Percentiles rank a stretch among this genome's conserved stretches.
phyloP scores from a whole-genome alignment of 1,140 invertebrate genomes.

The Vanessa tameamea region DNA sequence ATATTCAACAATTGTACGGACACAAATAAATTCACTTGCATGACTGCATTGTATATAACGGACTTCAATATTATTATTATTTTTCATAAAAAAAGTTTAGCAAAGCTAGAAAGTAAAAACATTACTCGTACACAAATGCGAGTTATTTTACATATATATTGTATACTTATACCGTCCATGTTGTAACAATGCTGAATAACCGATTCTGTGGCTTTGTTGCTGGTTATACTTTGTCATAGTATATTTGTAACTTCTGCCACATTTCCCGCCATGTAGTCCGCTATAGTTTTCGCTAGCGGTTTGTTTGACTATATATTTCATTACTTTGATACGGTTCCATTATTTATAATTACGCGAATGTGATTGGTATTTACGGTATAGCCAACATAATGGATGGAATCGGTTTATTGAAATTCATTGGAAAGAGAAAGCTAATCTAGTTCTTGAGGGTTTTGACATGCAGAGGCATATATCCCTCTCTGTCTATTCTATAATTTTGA shows the following conservation, averaged over 20 bases:
- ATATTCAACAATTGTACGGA: not conserved
- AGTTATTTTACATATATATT: not conserved
- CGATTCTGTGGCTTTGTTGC: conserved; percentile 27
- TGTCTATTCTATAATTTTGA: no score
- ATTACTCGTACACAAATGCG: no score
- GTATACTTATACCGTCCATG: not conserved
- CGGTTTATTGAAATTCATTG: no score
- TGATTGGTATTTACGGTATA: no score
- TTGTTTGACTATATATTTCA: conserved; percentile 28
- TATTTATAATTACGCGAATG: not conserved
- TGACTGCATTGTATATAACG: not conserved
- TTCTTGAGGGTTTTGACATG: no score
- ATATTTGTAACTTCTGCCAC: conserved; percentile 33
- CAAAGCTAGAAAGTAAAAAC: not conserved
- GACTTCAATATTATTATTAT: not conserved
- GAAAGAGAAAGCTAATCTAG: no score
- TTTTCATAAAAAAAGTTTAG: not conserved
- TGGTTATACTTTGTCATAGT: conserved; percentile 23
- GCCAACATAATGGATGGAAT: no score
- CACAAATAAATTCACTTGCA: conserved; percentile 6
- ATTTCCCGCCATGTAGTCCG: conserved; percentile 33
- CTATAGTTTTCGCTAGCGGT: conserved; percentile 22
- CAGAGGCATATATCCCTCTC: no score
- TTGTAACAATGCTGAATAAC: not conserved
- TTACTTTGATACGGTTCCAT: conserved; percentile 12